Evolutionary conservation across 2,797 vertebrate species (phyloP).

Genomic region (Echiichthys vipera): DNA sequence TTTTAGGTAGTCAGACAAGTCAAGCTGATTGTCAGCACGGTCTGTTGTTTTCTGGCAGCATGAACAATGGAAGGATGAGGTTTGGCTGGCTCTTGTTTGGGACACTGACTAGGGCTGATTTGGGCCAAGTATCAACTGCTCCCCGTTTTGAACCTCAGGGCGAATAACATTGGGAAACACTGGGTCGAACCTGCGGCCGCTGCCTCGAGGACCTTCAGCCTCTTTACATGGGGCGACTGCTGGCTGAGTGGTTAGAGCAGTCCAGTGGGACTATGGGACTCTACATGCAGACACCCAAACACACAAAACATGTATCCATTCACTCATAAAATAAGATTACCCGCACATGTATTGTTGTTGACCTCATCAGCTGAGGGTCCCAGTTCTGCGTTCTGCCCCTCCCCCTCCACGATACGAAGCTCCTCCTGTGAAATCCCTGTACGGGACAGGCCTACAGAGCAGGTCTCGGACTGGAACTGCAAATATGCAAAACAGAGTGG

Average conservation of each 20-base stretch:
- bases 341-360: conserved; percentile 97
- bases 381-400: conserved; percentile 90
- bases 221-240: no score
- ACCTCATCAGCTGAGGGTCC: conserved; percentile 94
- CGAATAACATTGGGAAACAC: not conserved
- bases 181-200: no score
- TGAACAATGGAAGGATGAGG: not conserved
- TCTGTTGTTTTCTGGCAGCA: not conserved
- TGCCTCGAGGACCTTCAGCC: no score
- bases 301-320: conserved; percentile 9
- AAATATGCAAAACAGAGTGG: conserved; percentile 1
- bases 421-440: conserved; percentile 94
- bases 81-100: not conserved
- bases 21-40: not conserved
- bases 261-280: no score
- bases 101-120: not conserved
- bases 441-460: conserved; percentile 88
- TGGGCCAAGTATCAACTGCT: not conserved
- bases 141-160: not conserved
- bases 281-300: not conserved
- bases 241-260: no score
- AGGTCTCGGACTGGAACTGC: conserved; percentile 95
- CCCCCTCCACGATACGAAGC: conserved; percentile 94
- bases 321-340: conserved; percentile 75
- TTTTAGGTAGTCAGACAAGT: not conserved